Evolutionary conservation across 2,113 vertebrate species (phyloP).

Genomic region (Nothobranchius kuhntae): DNA sequence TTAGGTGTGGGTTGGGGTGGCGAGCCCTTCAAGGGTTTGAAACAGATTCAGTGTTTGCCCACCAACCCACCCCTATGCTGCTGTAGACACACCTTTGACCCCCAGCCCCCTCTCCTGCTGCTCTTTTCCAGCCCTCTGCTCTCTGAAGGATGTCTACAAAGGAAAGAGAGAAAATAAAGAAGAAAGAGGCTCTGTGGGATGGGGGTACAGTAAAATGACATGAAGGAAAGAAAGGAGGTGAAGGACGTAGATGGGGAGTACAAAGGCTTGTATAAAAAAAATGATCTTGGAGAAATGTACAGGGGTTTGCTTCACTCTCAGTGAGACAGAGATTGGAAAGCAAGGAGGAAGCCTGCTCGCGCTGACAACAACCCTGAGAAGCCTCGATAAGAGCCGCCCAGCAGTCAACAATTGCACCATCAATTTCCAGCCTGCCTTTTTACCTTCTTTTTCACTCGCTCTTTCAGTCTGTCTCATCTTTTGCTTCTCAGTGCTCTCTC

Average conservation of each 20-base stretch:
- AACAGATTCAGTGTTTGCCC: conserved; percentile 32
- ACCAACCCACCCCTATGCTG: conserved; percentile 41
- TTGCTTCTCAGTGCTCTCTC: conserved; percentile 17
- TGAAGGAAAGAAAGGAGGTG: conserved; percentile 31
- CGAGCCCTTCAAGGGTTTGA: conserved; percentile 11
- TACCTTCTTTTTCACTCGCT: conserved; percentile 29
- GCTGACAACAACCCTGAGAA: conserved; percentile 67
- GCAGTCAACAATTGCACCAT: conserved; percentile 74
- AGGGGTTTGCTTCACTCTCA: conserved; percentile 39
- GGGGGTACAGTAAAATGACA: conserved; percentile 39
- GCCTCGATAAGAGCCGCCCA: conserved; percentile 70
- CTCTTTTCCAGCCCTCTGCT: conserved; percentile 64
- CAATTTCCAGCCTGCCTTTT: conserved; percentile 59
- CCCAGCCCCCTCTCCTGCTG: conserved; percentile 32
- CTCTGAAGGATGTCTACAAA: conserved; percentile 40
- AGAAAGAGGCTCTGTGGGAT: conserved; percentile 29
- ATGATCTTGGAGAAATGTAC: conserved; percentile 16
- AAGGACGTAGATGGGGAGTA: conserved; percentile 18
- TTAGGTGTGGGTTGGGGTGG: conserved; percentile 42
- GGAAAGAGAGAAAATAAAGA: conserved; percentile 18
- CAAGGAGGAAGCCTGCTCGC: conserved; percentile 28
- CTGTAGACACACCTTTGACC: conserved; percentile 70
- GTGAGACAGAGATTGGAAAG: conserved; percentile 40
- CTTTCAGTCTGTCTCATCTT: conserved; percentile 41
- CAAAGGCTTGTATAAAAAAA: not conserved